These are phyloP conservation scores for Meloe dianella DNA, from an alignment of 2,888 invertebrate genomes.

Conservation along the genomic window DNA sequence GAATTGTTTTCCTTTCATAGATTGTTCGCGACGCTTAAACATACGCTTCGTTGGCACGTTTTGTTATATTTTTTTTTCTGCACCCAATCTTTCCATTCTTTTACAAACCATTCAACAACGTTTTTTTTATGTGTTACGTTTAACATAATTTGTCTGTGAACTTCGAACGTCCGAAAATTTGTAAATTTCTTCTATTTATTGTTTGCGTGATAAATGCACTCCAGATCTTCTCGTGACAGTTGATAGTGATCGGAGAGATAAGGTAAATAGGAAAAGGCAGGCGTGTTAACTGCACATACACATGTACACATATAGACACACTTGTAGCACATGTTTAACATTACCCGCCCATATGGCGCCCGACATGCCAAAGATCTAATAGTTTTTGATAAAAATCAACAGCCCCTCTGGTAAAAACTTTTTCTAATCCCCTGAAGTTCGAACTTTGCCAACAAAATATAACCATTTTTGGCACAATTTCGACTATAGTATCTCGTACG, in stretches of 20 bases:
- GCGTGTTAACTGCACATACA: slow-evolving; percentile 10
- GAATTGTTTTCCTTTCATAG: slow-evolving; percentile 33
- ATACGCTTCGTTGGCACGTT: slow-evolving; percentile 27
- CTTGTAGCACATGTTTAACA: slow-evolving; percentile 17
- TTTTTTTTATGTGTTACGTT: slow-evolving; percentile 16
- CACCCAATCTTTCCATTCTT: not conserved
- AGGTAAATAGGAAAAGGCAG: slow-evolving; percentile 14
- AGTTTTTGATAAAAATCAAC: slow-evolving; percentile 14
- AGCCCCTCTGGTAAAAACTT: slow-evolving; percentile 3
- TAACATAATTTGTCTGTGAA: not conserved
- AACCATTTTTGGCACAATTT: not conserved
- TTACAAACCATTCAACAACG: slow-evolving; percentile 20
- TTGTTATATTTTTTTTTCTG: slow-evolving; percentile 21
- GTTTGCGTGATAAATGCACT: slow-evolving; percentile 2
- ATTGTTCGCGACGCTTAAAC: slow-evolving; percentile 28
- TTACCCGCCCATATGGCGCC: slow-evolving; percentile 17
- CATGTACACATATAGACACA: not conserved
- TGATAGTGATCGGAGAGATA: slow-evolving; percentile 11
- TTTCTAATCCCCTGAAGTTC: not conserved
- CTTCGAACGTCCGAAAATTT: not conserved
- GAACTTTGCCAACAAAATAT: slow-evolving; percentile 2
- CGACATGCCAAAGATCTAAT: slow-evolving; percentile 12
- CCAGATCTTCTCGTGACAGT: slow-evolving; percentile 4
- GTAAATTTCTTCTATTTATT: not conserved
- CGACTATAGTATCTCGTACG: not conserved